Base-by-base conservation (phyloP, 2,888 invertebrate species). In the Zonitis immaculata region DNA sequence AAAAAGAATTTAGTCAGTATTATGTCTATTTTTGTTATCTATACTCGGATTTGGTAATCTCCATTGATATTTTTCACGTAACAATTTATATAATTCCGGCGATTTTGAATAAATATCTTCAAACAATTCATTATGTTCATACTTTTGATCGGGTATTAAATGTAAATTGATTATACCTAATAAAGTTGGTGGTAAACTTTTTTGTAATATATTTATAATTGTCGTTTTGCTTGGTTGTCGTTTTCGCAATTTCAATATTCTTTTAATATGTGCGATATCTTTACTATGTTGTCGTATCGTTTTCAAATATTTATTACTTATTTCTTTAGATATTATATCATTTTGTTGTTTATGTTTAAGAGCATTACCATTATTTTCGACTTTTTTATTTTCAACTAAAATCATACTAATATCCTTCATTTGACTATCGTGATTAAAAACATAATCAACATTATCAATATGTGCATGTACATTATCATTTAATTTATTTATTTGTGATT, bases 41-140 rank as follows among this genome's bases (percentile, higher is more conserved):
- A 14, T 42, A 4, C 44, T 42, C 1, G 56, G 54, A 63, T 65
- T 61, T 22, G 74, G 74, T 47, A 75, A 60, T 58, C 70, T 69
- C 74, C 74, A 75, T 12, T 67, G 64, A 53, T 68, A 72, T 52
- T 73, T 70, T 12, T 72, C 67, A 25, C 61, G 61, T 47, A 75
- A 63, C 30, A 70, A 47, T 49, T 70, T 64, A 61, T 74, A 75
- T 22, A 66, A 59, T 51, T 69, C 66, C 5, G 73, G 70, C 9
- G 74, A 71, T 39, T 63, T 64, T 52, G 64, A 66, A 50, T 75
- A 69, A 35, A 75, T 59, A 35, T 35, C 35, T 65, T 66, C 12
- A 66, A 68, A 49, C 73, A 70, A 62, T 57, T 75, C 74, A 8
- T 67, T 65, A 25, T 66, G 62, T 39, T 70, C 63, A 50, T 62